Evolutionary conservation across 2,113 vertebrate genomes (phyloP), one percentile per base, ranked within the genome.

Genomic region (Loxodonta africana): DNA sequence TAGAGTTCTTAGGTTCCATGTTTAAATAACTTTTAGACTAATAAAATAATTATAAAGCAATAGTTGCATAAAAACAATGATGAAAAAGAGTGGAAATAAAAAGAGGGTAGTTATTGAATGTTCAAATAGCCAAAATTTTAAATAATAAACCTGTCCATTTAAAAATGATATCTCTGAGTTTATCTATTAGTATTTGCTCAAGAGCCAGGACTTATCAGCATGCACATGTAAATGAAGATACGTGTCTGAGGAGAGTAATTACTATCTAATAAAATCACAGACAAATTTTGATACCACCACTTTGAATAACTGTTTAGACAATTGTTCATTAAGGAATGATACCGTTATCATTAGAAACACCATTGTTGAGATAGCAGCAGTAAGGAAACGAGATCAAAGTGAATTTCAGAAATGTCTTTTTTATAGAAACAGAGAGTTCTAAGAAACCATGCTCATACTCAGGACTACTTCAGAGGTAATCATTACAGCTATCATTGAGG

Each of bases 1-100:
- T 15, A 26, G 0, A 89, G 7, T 53, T 18, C 28, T 92, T 25
- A 33, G 14, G 78, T 90, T 92, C 48, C 18, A 33, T 48, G 14
- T 46, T 77, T 89, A 94, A 95, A 96, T 76, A 15, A 0, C 3
- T 78, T 63, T 95, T 96, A 93, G 2, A 33, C 83, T 84, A 14
- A 48, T 63, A 65, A 95, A 63, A 78, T 1, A 62, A 6, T 93
- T 28, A 84, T 82, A 94, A 96, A 97, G 33, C 18, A 74, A 46
- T 10, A 95, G 21, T 41, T 83, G 26, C 23, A 46, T 92, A 60
- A 94, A 93, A 90, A 0, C 85, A 0, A 83, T 90, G 1, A 67
- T 74, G 10, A 44, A 62, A 92, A 57, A 80, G 0, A 57, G 10
- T 60, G 95, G 10, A 83, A 78, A 92, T 69, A 26, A 12, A 83